A percentile compares a stretch with the other conserved stretches of the same genome.
Evolutionary conservation across 2,888 invertebrate genomes (phyloP).

Genomic region (Tryphoninae sp.): DNA sequence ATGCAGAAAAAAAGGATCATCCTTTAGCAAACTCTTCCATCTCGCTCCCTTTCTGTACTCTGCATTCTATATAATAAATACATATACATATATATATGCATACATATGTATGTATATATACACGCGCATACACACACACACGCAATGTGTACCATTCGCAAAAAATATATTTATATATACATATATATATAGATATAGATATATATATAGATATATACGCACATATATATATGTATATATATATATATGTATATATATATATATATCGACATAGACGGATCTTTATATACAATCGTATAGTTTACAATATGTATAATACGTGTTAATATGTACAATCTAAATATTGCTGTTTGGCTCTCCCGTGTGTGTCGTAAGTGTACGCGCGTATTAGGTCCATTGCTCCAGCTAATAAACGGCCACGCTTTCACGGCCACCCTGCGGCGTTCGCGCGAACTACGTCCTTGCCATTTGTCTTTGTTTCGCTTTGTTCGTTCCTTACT

Average conservation of each 20-base stretch:
- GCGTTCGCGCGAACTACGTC: background rate
- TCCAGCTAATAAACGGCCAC: constrained; percentile 52
- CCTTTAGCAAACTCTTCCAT: too few relatives aligned
- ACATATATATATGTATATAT: constrained; percentile 38
- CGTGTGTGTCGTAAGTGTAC: constrained; percentile 72
- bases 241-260: constrained; percentile 32
- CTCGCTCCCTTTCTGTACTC: too few relatives aligned
- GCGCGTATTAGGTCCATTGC: constrained; percentile 64
- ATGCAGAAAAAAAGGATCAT: too few relatives aligned
- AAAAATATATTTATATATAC: constrained; percentile 56
- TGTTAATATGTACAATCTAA: constrained; percentile 77
- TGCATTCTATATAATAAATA: too few relatives aligned
- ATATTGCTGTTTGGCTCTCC: constrained; percentile 79
- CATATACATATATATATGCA: background rate
- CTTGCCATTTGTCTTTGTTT: too few relatives aligned
- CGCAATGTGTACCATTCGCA: constrained; percentile 58
- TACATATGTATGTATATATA: constrained; percentile 24
- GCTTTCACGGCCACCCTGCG: constrained; percentile 2
- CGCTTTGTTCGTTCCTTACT: too few relatives aligned
- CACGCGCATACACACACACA: constrained; percentile 57
- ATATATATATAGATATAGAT: constrained; percentile 13
- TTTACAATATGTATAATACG: constrained; percentile 70
- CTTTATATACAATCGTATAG: constrained; percentile 64
- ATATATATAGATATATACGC: constrained; percentile 36
- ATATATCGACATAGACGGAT: too few relatives aligned